Percentiles rank a stretch among this genome's conserved stretches.
phyloP scores from a whole-genome alignment of 2,888 invertebrate genomes.

The Aphrophora alni region DNA sequence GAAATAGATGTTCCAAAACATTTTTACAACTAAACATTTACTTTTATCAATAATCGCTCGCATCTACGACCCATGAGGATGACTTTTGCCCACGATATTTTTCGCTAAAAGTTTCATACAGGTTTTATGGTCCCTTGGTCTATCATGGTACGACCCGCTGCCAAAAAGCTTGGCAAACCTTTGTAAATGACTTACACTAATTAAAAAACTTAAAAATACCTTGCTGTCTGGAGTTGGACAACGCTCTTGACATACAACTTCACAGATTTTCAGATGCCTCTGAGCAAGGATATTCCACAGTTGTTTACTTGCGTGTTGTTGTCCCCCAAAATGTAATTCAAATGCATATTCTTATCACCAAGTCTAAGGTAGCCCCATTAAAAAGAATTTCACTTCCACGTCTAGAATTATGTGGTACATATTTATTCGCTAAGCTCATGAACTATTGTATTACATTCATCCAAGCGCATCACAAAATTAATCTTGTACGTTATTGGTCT shows the following conservation, averaged over 20 bases:
- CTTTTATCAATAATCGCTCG: slow-evolving; percentile 44
- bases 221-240: neutral
- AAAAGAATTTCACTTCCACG: slow-evolving; percentile 37
- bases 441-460: neutral
- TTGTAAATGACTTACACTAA: neutral
- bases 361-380: slow-evolving; percentile 37
- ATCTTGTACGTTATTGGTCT: neutral
- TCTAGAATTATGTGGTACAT: slow-evolving; percentile 41
- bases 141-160: slow-evolving; percentile 30
- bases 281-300: neutral
- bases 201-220: slow-evolving; percentile 24
- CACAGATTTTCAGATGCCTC: neutral
- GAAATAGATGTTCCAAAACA: slow-evolving; percentile 6
- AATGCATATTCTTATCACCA: slow-evolving; percentile 24
- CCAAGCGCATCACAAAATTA: neutral
- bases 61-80: slow-evolving; percentile 44
- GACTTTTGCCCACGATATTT: slow-evolving; percentile 32
- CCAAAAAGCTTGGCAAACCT: slow-evolving; percentile 16
- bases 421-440: slow-evolving; percentile 33
- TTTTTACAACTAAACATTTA: slow-evolving; percentile 42
- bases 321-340: neutral
- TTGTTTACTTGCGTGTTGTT: neutral
- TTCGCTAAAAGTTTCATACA: slow-evolving; percentile 34
- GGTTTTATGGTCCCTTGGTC: slow-evolving; percentile 24
- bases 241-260: neutral